Conservation (phyloP, 1,140 invertebrate species). For the Lasioglossum baleicum region DNA sequence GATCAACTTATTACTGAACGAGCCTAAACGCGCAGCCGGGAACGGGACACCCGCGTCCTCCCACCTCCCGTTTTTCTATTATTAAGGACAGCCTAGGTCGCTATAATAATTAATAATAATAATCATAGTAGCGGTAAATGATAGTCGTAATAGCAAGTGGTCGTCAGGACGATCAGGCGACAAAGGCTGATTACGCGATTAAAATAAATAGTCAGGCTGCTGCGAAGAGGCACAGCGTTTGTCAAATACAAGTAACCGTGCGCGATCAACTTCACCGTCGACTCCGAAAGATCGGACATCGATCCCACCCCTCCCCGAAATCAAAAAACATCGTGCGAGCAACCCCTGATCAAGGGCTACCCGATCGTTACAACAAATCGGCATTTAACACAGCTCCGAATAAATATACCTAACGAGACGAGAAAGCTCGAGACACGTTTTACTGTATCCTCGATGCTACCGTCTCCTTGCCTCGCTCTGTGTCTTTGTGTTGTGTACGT, state of each 20-base stretch:
- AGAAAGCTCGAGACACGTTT: conserved; percentile 28
- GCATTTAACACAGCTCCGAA: conserved; percentile 36
- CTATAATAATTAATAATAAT: neutral
- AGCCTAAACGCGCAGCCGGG: neutral
- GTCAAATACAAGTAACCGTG: conserved; percentile 46
- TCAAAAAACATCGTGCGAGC: neutral
- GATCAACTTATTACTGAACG: neutral
- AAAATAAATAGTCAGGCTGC: conserved; percentile 63
- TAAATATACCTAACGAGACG: conserved; percentile 24
- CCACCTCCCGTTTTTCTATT: neutral
- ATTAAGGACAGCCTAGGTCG: conserved; percentile 23
- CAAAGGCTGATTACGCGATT: conserved; percentile 25
- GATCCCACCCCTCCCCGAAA: neutral
- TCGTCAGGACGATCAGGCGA: neutral
- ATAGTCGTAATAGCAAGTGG: neutral
- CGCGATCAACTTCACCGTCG: neutral
- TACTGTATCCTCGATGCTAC: conserved; percentile 4
- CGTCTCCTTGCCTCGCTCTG: neutral
- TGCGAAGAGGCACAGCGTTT: conserved; percentile 57
- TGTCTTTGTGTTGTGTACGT: conserved; percentile 25
- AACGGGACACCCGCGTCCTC: too few species aligned
- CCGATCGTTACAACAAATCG: neutral
- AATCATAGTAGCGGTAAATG: conserved; percentile 5
- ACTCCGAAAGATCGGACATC: conserved; percentile 1
- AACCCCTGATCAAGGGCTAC: neutral